Base-by-base conservation (phyloP, 2,888 invertebrate genomes). In the Eupithecia vulgata region DNA sequence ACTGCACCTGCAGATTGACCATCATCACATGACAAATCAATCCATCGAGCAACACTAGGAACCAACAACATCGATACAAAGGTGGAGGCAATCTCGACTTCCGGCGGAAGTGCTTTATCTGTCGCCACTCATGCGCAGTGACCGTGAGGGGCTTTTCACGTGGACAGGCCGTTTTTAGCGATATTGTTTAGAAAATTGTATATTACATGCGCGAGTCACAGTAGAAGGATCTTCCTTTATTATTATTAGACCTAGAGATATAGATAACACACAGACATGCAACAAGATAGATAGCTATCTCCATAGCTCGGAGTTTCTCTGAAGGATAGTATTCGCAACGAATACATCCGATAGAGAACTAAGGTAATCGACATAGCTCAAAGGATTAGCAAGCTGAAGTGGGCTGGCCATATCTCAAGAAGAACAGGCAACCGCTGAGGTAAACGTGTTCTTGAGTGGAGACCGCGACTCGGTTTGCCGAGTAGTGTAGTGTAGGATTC, bases 101-200 rank as follows among this genome's bases (percentile, higher is more conserved):
- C 93, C 94, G 92, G 71, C 92, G 93, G 94, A 93, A 90, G 83
- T 66, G 73, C 81, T 88, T 93, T 92, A 91, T 92, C 85, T 86
- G 84, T 71, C 85, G 87, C 84, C 90, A 87, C 87, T 91, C 89
- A 91, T 89, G 91, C 90, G 90, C 84, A 81, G 84, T 89, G 91
- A 82, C 91, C 92, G 83, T 88, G 79, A 76, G 76, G 75, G 65
- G 67, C 34, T 68, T 34, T 48, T 62, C 70, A 73, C 70, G 70
- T 73, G 73, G 57, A 67, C 59, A 70, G 8, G 42, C 0, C 57
- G 30, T 68, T 17, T 61, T 40, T 61, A 59, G 62, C 45, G 66
- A 68, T 59, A n/a, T 65, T 70, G 78, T 76, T 62, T 64, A 64
- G 35, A 35, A 34, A 64, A 64, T 64, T 64, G 15, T 62, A 37